Conservation (phyloP, 2,888 invertebrate species). For the Trachelus stipa region DNA sequence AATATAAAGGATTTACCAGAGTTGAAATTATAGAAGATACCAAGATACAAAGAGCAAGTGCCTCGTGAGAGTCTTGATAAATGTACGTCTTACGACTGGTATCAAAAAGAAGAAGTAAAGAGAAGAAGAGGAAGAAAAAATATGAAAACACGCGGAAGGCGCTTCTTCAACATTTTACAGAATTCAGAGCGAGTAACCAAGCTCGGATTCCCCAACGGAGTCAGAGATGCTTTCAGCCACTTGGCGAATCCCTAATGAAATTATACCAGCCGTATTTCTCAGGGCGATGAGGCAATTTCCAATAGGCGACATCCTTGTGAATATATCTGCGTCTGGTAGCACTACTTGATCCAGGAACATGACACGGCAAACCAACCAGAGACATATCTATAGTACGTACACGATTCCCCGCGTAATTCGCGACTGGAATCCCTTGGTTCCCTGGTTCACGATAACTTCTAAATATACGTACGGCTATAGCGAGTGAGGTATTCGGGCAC, state of each 20-base stretch:
- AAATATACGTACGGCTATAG: not conserved
- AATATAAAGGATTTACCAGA: not conserved
- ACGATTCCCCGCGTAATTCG: not conserved
- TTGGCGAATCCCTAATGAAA: not conserved
- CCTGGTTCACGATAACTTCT: not conserved
- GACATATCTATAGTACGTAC: not conserved
- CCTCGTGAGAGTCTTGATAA: not conserved
- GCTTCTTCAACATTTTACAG: not conserved
- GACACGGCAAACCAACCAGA: not conserved
- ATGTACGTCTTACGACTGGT: not conserved
- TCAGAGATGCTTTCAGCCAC: not conserved
- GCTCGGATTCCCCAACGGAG: not conserved
- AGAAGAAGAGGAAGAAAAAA: not conserved
- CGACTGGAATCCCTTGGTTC: not conserved
- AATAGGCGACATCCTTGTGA: not conserved
- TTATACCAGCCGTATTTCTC: not conserved
- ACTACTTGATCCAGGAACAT: not conserved
- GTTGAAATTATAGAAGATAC: not conserved
- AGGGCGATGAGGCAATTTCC: not conserved
- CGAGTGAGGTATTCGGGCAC: not conserved
- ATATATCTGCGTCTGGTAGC: not conserved
- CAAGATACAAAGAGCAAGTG: not conserved
- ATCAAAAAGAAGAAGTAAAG: not conserved
- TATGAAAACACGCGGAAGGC: not conserved
- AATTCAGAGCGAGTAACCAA: not conserved